These are phyloP conservation scores for Listronotus bonariensis DNA, from an alignment of 1,140 invertebrate species.

Conservation along the genomic window DNA sequence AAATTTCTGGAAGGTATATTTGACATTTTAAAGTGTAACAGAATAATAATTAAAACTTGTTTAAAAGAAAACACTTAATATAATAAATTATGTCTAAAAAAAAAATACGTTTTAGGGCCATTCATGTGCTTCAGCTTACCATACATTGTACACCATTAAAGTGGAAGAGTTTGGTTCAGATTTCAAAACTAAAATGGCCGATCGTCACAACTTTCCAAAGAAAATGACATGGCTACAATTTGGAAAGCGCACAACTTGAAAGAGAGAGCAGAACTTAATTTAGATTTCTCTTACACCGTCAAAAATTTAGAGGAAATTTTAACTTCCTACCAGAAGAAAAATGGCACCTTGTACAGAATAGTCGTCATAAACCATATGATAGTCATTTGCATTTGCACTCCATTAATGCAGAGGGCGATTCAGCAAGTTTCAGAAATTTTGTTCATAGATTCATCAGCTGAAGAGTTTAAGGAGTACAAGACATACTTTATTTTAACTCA, in stretches of 20 bases:
- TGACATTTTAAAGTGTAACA: too few species aligned
- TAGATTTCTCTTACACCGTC: background rate
- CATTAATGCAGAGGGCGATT: constrained; percentile 14
- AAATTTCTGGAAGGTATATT: too few species aligned
- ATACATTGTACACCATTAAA: constrained; percentile 16
- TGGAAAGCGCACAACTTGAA: constrained; percentile 13
- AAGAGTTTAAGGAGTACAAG: constrained; percentile 15
- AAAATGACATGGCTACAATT: constrained; percentile 11
- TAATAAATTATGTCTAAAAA: too few species aligned
- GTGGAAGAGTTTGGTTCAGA: constrained; percentile 18
- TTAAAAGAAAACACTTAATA: too few species aligned
- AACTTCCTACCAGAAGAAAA: constrained; percentile 10
- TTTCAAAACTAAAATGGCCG: constrained; percentile 11
- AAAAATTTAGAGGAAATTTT: constrained; percentile 19
- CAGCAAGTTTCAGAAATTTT: constrained; percentile 16
- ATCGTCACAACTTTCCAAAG: constrained; percentile 8
- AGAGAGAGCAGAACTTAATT: background rate
- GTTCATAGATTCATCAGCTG: constrained; percentile 14
- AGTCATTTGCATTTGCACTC: constrained; percentile 11
- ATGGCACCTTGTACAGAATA: constrained; percentile 18
- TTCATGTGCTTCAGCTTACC: constrained; percentile 11
- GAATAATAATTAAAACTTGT: too few species aligned
- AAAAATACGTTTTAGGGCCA: constrained; percentile 11
- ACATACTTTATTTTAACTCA: constrained; percentile 20
- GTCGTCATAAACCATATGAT: background rate